phyloP scores from a whole-genome alignment of 2,888 invertebrate genomes.

The Mythimna pallens region DNA sequence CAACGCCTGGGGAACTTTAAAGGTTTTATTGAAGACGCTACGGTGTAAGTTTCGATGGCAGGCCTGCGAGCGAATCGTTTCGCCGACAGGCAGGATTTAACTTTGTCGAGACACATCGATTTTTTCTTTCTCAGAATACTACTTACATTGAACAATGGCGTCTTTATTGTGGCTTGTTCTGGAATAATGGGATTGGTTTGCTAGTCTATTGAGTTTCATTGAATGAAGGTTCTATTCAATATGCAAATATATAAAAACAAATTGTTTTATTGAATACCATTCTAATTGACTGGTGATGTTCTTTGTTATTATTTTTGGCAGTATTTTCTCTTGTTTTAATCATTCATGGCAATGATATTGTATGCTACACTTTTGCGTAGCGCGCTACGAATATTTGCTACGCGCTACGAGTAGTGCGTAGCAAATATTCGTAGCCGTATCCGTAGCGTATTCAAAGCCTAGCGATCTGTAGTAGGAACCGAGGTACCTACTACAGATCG shows the following conservation, averaged over 20 bases:
- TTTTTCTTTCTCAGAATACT: constrained; percentile 48
- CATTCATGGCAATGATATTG: not conserved
- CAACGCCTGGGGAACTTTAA: constrained; percentile 69
- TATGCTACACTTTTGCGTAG: not conserved
- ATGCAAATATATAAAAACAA: constrained; percentile 33
- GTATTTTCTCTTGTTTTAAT: not conserved
- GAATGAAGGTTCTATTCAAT: constrained; percentile 38
- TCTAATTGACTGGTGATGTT: not conserved
- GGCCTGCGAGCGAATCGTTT: constrained; percentile 58
- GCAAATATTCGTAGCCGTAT: too few species aligned
- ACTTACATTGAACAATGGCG: constrained; percentile 41
- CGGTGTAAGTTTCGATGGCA: constrained; percentile 60
- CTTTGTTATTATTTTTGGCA: not conserved
- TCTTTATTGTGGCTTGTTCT: constrained; percentile 49
- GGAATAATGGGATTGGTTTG: constrained; percentile 51
- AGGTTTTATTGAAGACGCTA: constrained; percentile 68
- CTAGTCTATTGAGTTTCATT: constrained; percentile 45
- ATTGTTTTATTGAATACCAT: constrained; percentile 19
- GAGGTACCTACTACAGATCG: not conserved
- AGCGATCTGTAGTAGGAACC: too few species aligned
- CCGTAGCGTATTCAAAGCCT: too few species aligned
- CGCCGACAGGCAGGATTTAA: constrained; percentile 59
- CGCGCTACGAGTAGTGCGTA: constrained; percentile 4
- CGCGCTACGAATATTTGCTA: constrained; percentile 30
- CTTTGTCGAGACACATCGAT: constrained; percentile 61